Evolutionary conservation across 2,797 vertebrate species (phyloP), one percentile per base, ranked within the genome.

Genomic region (Falco columbarius): DNA sequence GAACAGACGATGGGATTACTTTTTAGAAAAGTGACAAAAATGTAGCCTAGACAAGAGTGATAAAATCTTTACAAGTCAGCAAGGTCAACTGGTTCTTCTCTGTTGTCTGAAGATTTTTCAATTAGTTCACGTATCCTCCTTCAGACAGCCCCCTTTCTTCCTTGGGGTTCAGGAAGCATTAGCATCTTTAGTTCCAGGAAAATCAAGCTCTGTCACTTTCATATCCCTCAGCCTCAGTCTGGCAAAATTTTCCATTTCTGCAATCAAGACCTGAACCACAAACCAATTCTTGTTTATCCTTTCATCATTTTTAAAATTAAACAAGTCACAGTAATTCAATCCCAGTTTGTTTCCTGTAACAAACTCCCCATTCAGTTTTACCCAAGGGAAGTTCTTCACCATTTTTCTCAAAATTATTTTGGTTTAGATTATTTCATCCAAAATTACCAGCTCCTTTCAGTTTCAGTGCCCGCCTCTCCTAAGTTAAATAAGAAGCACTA

Each of bases 11-110:
- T 46, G 19, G 76, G 24, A 83, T 83, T 68, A 90, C 44, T 42
- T 67, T 68, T 89, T 38, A 93, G 72, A 26, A 38, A 18, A 68
- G 81, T 21, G 23, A 82, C 65, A 95, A 63, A 67, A 77, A 74
- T 1, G 9, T 38, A 83, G 56, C 72, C 85, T 90, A 93, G 66
- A 77, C 13, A 74, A 90, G 58, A 7, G 10, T 56, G 72, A 90
- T 68, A 92, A 93, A 94, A 86, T 88, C 85, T 88, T 85, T 47
- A 67, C 68, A 75, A 92, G 62, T 86, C 90, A 92, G 58, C 73
- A 93, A 77, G 68, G 79, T 86, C 75, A 91, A 61, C 26, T 86
- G 65, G 86, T 62, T 93, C 49, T 65, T 86, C 83, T 80, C 46
- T 56, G 40, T 5, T 20, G n/a, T 46, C 54, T 90, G 42, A 74